Conservation (phyloP, 2,113 vertebrate genomes). For the Variabilichromis moorii region DNA sequence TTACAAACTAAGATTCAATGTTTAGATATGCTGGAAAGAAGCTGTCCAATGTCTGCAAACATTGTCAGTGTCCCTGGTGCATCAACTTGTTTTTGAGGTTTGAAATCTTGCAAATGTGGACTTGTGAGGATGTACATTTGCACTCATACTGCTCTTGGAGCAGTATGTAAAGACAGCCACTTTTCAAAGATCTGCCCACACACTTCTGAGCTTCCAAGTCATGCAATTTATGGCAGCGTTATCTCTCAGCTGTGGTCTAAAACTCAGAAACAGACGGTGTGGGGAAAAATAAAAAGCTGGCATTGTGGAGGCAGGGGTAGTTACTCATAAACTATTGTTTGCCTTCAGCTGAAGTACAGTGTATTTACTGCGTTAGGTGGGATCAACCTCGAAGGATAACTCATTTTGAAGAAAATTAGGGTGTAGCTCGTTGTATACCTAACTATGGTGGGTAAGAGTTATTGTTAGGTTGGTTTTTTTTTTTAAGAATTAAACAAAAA, state of each 20-base stretch:
- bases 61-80: background rate
- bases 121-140: background rate
- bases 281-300: background rate
- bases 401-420: background rate
- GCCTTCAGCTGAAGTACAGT: background rate
- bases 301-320: background rate
- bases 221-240: background rate
- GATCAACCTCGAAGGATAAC: background rate
- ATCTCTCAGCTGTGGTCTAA: background rate
- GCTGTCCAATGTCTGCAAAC: background rate
- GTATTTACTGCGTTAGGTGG: background rate
- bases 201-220: background rate
- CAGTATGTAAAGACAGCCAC: background rate
- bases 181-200: background rate
- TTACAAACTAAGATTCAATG: background rate
- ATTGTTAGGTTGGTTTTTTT: rapidly evolving
- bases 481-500: background rate
- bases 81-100: background rate
- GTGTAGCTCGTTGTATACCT: background rate
- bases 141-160: background rate
- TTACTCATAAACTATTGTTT: background rate
- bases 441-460: background rate
- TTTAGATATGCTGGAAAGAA: background rate
- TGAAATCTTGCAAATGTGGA: background rate
- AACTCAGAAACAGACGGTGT: background rate